Percentiles rank a stretch among this genome's conserved stretches.
Conservation (phyloP, 2,888 invertebrate species). For the Brenthis hecate region DNA sequence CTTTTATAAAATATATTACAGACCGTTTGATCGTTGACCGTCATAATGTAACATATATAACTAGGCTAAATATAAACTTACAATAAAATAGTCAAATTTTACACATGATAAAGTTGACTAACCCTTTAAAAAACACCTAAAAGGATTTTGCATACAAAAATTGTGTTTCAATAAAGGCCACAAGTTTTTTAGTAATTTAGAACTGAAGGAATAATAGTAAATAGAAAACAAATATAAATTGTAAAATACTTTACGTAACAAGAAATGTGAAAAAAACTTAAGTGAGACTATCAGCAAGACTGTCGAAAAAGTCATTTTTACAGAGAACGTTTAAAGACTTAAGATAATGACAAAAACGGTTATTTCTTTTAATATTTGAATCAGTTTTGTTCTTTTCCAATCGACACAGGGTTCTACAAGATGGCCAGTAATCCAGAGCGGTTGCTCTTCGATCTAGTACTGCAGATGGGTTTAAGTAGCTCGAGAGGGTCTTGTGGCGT, state of each 20-base stretch:
- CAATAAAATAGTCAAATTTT: slow-evolving; percentile 2
- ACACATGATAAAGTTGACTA: slow-evolving; percentile 14
- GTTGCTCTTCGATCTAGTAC: slow-evolving; percentile 80
- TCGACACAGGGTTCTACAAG: slow-evolving; percentile 86
- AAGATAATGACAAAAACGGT: slow-evolving; percentile 91
- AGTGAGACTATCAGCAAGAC: slow-evolving; percentile 68
- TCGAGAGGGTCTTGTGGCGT: slow-evolving; percentile 67
- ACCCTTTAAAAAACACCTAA: slow-evolving; percentile 11
- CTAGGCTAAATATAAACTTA: slow-evolving; percentile 4
- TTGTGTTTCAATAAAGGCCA: neutral
- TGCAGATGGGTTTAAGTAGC: slow-evolving; percentile 72
- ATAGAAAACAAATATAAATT: neutral
- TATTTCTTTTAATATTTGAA: slow-evolving; percentile 84
- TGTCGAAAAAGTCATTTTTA: slow-evolving; percentile 76
- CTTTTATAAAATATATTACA: slow-evolving; percentile 1
- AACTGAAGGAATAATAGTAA: neutral
- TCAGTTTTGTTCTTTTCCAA: slow-evolving; percentile 84
- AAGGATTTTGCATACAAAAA: neutral
- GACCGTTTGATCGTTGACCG: neutral
- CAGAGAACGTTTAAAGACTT: slow-evolving; percentile 80
- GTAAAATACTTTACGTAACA: neutral
- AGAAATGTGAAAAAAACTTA: slow-evolving; percentile 17
- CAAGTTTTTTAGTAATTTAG: neutral
- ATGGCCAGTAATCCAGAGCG: slow-evolving; percentile 86
- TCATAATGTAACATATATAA: slow-evolving; percentile 11